These are phyloP conservation scores for Augochlorella aurata DNA, from an alignment of 2,888 invertebrate genomes.

Conservation along the genomic window DNA sequence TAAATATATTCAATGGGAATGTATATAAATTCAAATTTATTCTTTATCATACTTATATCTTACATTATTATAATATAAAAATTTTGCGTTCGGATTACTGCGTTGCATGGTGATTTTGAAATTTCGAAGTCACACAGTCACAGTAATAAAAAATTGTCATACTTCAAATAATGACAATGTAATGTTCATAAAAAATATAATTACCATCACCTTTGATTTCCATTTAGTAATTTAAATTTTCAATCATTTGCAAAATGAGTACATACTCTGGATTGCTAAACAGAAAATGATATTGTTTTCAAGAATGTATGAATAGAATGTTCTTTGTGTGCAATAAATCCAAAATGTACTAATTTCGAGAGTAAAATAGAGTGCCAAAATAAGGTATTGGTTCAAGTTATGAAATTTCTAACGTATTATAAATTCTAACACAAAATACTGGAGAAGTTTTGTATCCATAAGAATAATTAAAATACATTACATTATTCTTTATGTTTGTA, in stretches of 20 bases:
- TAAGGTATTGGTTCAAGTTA: conserved; percentile 44
- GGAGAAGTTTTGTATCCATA: conserved; percentile 42
- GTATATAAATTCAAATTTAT: conserved; percentile 15
- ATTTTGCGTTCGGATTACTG: background rate
- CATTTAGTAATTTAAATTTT: conserved; percentile 32
- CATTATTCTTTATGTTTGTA: background rate
- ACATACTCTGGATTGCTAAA: conserved; percentile 35
- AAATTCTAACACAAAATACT: conserved; percentile 40
- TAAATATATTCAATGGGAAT: conserved; percentile 10
- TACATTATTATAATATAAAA: background rate
- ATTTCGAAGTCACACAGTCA: background rate
- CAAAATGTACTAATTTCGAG: conserved; percentile 15
- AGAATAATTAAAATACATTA: conserved; percentile 19
- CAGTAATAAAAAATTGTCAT: conserved; percentile 20
- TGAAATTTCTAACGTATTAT: conserved; percentile 55
- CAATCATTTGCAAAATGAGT: conserved; percentile 8
- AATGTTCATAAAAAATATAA: conserved; percentile 19
- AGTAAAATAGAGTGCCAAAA: conserved; percentile 37
- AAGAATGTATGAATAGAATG: conserved; percentile 18
- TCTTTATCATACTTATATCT: background rate
- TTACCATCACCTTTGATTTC: conserved; percentile 19
- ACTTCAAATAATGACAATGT: conserved; percentile 9
- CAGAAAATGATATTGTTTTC: conserved; percentile 12
- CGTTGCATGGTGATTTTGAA: background rate
- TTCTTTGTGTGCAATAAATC: conserved; percentile 6